Percentiles rank a stretch among this genome's conserved stretches.
phyloP scores from a whole-genome alignment of 2,113 vertebrate genomes.

The Epinephelus lanceolatus region DNA sequence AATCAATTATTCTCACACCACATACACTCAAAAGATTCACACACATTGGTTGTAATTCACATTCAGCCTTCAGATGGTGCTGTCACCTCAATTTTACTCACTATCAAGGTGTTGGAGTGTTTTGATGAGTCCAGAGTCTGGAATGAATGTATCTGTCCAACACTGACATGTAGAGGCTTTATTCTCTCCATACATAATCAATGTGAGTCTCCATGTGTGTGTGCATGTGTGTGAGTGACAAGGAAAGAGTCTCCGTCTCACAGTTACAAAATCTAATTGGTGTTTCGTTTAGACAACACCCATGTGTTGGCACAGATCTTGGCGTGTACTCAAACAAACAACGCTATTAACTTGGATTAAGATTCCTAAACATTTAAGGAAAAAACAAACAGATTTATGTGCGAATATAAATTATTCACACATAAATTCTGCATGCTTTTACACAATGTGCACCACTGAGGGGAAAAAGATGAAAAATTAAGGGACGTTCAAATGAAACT shows the following conservation, averaged over 20 bases:
- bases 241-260: too few species aligned
- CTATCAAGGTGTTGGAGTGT: not conserved
- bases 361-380: not conserved
- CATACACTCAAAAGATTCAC: too few species aligned
- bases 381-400: not conserved
- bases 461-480: not conserved
- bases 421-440: not conserved
- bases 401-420: not conserved
- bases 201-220: not conserved
- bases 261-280: not conserved
- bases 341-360: not conserved
- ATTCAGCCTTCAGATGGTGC: slow-evolving; percentile 12
- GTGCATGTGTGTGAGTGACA: not conserved
- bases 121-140: not conserved
- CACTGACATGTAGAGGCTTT: not conserved
- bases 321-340: not conserved
- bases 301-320: not conserved
- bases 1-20: too few species aligned
- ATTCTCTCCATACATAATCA: not conserved
- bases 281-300: too few species aligned
- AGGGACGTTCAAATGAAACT: not conserved
- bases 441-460: not conserved
- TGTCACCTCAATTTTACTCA: not conserved
- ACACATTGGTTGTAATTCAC: not conserved
- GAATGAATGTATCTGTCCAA: not conserved